Evolutionary conservation across 35 echinoderm and acorn worm genomes (phyloP).

Genomic region (Eucidaris tribuloides): DNA sequence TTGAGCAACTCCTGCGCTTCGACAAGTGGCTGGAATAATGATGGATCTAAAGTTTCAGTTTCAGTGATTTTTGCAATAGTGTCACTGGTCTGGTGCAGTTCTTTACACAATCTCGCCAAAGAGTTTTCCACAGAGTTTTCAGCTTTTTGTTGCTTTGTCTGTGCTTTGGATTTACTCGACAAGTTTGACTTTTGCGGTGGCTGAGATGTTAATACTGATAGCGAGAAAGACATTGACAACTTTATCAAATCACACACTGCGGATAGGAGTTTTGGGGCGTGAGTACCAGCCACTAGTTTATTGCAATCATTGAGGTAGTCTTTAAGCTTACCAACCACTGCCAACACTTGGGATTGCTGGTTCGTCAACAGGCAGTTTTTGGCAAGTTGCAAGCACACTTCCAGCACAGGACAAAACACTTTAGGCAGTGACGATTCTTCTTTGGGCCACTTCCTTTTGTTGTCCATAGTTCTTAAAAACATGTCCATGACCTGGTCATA

Average conservation of each 20-base stretch:
- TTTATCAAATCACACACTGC: background rate
- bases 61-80: constrained; percentile 55
- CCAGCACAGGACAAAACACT: constrained; percentile 46
- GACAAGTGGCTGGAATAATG: constrained; percentile 16
- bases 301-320: background rate
- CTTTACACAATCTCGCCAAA: background rate
- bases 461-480: constrained; percentile 17
- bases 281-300: background rate
- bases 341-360: background rate
- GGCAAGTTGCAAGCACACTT: constrained; percentile 56
- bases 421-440: background rate
- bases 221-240: background rate
- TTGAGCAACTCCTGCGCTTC: constrained; percentile 64
- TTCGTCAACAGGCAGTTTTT: constrained; percentile 31
- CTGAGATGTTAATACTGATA: background rate
- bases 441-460: background rate
- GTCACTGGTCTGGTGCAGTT: background rate
- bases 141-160: background rate
- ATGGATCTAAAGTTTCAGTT: background rate
- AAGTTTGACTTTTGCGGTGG: background rate
- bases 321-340: background rate
- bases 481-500: constrained; percentile 24
- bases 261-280: background rate
- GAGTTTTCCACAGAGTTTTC: background rate
- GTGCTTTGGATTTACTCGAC: too few species aligned